Evolutionary conservation across 1,140 invertebrate species (phyloP).

Genomic region (Cydia strobilella): DNA sequence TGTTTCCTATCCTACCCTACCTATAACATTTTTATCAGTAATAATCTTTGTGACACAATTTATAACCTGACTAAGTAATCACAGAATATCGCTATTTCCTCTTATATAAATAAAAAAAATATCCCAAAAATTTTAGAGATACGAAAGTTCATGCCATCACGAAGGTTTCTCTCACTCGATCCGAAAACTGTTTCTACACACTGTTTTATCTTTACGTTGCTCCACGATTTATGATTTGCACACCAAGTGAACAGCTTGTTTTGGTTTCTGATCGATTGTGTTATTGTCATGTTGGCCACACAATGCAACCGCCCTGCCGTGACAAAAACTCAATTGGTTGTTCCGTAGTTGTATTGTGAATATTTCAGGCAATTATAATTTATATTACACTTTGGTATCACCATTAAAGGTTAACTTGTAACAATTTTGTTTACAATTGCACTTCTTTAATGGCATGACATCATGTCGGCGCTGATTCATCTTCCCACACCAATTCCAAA

Average conservation of each 20-base stretch:
- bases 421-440: slow-evolving; percentile 37
- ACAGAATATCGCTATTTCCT: no score
- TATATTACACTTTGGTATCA: slow-evolving; percentile 16
- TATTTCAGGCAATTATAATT: slow-evolving; percentile 25
- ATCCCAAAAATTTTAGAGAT: not conserved
- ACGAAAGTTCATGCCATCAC: not conserved
- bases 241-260: slow-evolving; percentile 59
- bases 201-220: slow-evolving; percentile 59
- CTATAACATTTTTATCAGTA: no score
- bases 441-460: slow-evolving; percentile 41
- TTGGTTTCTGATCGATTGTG: slow-evolving; percentile 49
- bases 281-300: slow-evolving; percentile 45
- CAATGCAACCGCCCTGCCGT: slow-evolving; percentile 38
- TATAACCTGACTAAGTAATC: no score
- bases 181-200: slow-evolving; percentile 39
- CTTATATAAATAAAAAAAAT: not conserved
- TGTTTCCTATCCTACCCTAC: no score
- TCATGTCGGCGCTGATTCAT: slow-evolving; percentile 42
- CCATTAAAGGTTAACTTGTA: slow-evolving; percentile 12
- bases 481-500: slow-evolving; percentile 41
- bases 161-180: slow-evolving; percentile 6
- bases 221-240: slow-evolving; percentile 66
- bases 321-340: slow-evolving; percentile 48
- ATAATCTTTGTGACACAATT: no score
- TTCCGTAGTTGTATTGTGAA: slow-evolving; percentile 37